Base-by-base conservation (phyloP, 2,888 invertebrate genomes). In the Fragum sueziense region DNA sequence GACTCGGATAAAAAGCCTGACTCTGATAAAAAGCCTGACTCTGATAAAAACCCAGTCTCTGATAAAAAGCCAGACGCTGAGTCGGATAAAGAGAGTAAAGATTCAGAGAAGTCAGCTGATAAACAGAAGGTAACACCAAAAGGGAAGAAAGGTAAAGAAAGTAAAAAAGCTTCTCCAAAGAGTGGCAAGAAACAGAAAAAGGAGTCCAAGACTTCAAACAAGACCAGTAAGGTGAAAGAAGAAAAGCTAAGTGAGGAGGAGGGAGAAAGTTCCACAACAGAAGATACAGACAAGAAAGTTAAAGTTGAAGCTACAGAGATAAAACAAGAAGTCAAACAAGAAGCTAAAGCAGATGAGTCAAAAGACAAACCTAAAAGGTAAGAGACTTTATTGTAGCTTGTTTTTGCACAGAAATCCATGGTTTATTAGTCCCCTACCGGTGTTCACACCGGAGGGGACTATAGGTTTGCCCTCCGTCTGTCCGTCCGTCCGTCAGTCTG, bases 171-270 rank as follows among this genome's bases (percentile, higher is more conserved):
- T 17, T 54, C 70, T 29, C 70, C 70, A 17, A 70, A 70, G 25
- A 65, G 41, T 65, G 65, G 22, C 14, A 61, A 61, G 27, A 61
- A 61, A 57, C 27, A 57, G 37, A 34, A 33, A 7, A 54, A 54
- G 33, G 27, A 57, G 25, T 25, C 25, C 25, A 52, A 77, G 51
- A 41, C 52, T 59, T 27, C 74, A 57, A 62, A 71, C 17, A 71
- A 74, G 41, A 79, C 76, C 25, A 79, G 80, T 59, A 84, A 84
- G 33, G 29, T 37, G n/a, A 80, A 84, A 51, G 51, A 57, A 51
- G 76, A 68, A 61, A 69, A 74, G n/a, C 65, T 74, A 31, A 79
- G 76, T 62, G 59, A 65, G 51, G 68, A 62, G 27, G 74, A 76
- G 52, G 74, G 80, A 72, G 70, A 33, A 59, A 27, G 70, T 31